Evolutionary conservation across 1,140 invertebrate species (phyloP), one percentile per base, ranked within the genome.

Genomic region (Vanessa atalanta): DNA sequence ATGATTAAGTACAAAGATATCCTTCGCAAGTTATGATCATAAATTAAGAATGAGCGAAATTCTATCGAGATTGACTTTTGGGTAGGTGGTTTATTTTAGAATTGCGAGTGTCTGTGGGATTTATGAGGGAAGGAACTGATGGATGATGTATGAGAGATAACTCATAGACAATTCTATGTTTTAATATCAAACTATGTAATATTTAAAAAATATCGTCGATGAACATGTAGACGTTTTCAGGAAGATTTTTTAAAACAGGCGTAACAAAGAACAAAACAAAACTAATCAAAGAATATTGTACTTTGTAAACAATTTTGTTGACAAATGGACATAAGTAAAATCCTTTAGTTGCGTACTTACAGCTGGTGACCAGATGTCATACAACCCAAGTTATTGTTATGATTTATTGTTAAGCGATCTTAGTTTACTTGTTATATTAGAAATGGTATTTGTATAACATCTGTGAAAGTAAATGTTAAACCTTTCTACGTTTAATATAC

Each of bases 281-380:
- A 20, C n/a, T n/a, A 20, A 53, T 16, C 15, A 14, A 53, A 20
- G 8, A 53, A n/a, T n/a, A 53, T 16, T 53, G 50, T 53, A 53
- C 15, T 57, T 57, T 1, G 57, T 37, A n/a, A 61, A 37, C 26
- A 31, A 31, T 31, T 31, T 31, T 31, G 26, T 31, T 31, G 57
- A 60, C 57, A 60, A 37, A 37, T 31, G 14, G 11, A 15, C 37
- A 11, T 61, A 15, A 37, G 31, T 14, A 23, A 20, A 43, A 51
- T 51, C 14, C 48, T 55, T 55, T 55, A 20, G n/a, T 23, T 20
- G 20, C 0, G 1, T 43, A 20, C 50, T 26, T 68, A 64, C 77
- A 79, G 77, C 57, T 79, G 77, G 68, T 71, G 66, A 65, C 64
- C 77, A 79, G 77, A 79, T 79, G 74, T 64, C 66, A 66, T 60